These are phyloP conservation scores for Macrosteles quadrilineatus DNA, from an alignment of 1,140 invertebrate genomes.

Conservation along the genomic window DNA sequence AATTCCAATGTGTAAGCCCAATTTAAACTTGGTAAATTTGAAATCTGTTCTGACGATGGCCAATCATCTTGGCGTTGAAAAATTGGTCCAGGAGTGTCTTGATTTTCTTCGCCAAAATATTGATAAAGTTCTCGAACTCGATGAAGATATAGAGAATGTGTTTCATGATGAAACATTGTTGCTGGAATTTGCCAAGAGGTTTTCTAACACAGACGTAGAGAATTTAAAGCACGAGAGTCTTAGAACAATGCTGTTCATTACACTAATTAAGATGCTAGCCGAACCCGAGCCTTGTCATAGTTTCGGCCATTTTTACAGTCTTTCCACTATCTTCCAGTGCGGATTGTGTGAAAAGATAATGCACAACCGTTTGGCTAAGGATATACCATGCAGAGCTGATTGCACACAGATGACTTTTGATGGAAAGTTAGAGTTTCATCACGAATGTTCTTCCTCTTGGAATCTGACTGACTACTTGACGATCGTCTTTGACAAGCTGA, in stretches of 20 bases:
- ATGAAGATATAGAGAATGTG: neutral
- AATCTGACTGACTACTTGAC: neutral
- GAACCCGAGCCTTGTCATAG: neutral
- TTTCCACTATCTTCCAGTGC: constrained; percentile 2
- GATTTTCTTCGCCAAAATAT: neutral
- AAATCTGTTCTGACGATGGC: neutral
- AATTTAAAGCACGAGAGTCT: neutral
- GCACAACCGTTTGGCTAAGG: neutral
- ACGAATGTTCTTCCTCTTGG: neutral
- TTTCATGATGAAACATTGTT: constrained; percentile 14
- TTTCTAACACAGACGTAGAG: neutral
- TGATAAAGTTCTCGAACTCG: neutral
- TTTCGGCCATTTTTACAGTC: neutral
- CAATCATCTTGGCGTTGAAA: neutral
- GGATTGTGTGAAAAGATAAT: neutral
- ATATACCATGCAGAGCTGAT: neutral
- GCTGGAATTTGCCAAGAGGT: neutral
- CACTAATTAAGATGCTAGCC: neutral
- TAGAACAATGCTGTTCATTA: neutral
- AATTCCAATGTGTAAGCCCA: constrained; percentile 7
- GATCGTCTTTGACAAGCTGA: neutral
- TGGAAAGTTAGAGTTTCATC: neutral
- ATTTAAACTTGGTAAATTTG: neutral
- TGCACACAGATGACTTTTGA: neutral
- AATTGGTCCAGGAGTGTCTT: neutral